phyloP scores from a whole-genome alignment of 1,140 invertebrate genomes.

The Galleria mellonella region DNA sequence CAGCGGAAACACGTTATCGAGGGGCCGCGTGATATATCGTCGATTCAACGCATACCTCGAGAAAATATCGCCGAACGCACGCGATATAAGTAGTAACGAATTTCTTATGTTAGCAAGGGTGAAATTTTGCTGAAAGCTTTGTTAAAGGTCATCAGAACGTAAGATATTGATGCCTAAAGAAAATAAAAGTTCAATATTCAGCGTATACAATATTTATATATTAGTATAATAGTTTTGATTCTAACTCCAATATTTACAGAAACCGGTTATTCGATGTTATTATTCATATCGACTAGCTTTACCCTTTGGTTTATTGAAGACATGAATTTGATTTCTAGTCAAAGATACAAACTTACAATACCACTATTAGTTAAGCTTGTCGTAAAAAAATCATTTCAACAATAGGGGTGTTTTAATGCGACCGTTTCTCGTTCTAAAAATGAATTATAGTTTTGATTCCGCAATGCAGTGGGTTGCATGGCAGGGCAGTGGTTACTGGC shows the following conservation, averaged over 20 bases:
- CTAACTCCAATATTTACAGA: too few relatives aligned
- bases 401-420: slow-evolving; percentile 49
- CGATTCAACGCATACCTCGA: slow-evolving; percentile 23
- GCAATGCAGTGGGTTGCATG: slow-evolving; percentile 63
- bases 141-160: too few relatives aligned
- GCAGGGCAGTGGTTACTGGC: slow-evolving; percentile 21
- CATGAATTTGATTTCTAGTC: too few relatives aligned
- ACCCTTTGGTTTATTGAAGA: too few relatives aligned
- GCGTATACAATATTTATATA: too few relatives aligned
- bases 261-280: too few relatives aligned
- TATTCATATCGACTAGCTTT: neutral
- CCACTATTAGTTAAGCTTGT: slow-evolving; percentile 22
- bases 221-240: too few relatives aligned
- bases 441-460: slow-evolving; percentile 59
- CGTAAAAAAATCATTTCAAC: slow-evolving; percentile 50
- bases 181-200: too few relatives aligned
- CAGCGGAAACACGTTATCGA: slow-evolving; percentile 23
- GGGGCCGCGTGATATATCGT: slow-evolving; percentile 39
- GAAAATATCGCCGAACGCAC: slow-evolving; percentile 36
- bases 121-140: neutral
- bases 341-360: too few relatives aligned
- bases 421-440: slow-evolving; percentile 55
- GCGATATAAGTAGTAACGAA: slow-evolving; percentile 16
- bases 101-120: slow-evolving; percentile 1
- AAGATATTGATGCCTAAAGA: too few relatives aligned